Percentiles rank a stretch among this genome's conserved stretches.
Evolutionary conservation across 2,888 invertebrate genomes (phyloP).

Genomic region (Cephus rjabovi): DNA sequence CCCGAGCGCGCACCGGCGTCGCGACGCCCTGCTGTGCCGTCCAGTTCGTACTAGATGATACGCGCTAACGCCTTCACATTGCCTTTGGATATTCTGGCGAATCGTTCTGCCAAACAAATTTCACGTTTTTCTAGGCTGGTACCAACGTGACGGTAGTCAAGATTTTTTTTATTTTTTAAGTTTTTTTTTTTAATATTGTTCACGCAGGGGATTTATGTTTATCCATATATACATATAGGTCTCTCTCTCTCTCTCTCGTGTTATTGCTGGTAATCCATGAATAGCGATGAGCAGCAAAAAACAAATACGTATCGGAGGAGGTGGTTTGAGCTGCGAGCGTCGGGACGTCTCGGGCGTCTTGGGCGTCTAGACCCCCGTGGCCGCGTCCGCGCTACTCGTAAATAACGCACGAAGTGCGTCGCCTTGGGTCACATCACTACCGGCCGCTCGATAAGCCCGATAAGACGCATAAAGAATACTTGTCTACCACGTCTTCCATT

Average conservation of each 20-base stretch:
- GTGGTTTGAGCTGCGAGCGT: neutral
- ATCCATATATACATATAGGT: too few species aligned
- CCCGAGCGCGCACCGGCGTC: conserved; percentile 31
- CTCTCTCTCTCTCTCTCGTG: too few species aligned
- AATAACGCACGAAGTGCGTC: conserved; percentile 36
- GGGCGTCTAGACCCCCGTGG: conserved; percentile 37
- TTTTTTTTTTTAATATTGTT: too few species aligned
- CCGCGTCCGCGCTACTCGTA: conserved; percentile 40
- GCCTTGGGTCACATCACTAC: conserved; percentile 52
- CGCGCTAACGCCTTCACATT: neutral
- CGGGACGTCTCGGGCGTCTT: conserved; percentile 15
- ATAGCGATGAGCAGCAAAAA: too few species aligned
- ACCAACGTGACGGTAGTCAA: too few species aligned
- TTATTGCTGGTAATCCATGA: too few species aligned
- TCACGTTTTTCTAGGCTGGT: too few species aligned
- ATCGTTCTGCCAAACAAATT: too few species aligned
- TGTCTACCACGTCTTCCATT: conserved; percentile 45
- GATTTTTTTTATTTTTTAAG: too few species aligned
- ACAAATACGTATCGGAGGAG: neutral
- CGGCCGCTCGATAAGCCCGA: conserved; percentile 57
- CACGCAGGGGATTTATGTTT: too few species aligned
- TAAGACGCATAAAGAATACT: conserved; percentile 60
- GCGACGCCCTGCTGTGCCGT: conserved; percentile 41
- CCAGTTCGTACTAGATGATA: too few species aligned
- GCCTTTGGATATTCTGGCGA: neutral